A percentile compares a stretch with the other conserved stretches of the same genome.
phyloP scores from a whole-genome alignment of 2,797 vertebrate genomes.

The Notolepis coatsorum region DNA sequence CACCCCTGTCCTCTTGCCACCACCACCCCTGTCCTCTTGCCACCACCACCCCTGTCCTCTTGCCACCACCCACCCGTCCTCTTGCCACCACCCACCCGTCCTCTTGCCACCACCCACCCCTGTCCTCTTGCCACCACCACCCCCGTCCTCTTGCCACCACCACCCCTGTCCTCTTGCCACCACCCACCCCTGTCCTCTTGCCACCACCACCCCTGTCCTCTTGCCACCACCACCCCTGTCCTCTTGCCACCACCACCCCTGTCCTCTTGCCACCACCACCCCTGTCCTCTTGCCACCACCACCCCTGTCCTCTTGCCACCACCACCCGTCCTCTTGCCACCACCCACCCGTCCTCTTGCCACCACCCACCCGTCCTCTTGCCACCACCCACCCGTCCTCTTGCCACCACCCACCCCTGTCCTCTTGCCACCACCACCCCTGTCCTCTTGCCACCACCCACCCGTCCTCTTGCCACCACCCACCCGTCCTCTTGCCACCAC shows the following conservation, averaged over 20 bases:
- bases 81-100: slow-evolving; percentile 40
- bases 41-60: slow-evolving; percentile 8
- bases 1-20: slow-evolving; percentile 27
- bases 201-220: slow-evolving; percentile 6
- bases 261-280: background rate
- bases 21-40: too few relatives aligned
- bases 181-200: slow-evolving; percentile 9
- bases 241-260: too few relatives aligned
- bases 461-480: slow-evolving; percentile 33
- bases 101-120: slow-evolving; percentile 4
- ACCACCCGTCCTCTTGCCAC: slow-evolving; percentile 27
- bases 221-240: slow-evolving; percentile 42
- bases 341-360: too few relatives aligned
- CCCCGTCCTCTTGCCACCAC: too few relatives aligned
- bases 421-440: slow-evolving; percentile 32
- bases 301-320: too few relatives aligned
- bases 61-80: slow-evolving; percentile 7
- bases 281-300: slow-evolving; percentile 32
- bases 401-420: slow-evolving; percentile 2
- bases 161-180: background rate
- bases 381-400: slow-evolving; percentile 44
- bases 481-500: too few relatives aligned
- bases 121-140: slow-evolving; percentile 34
- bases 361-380: slow-evolving; percentile 13
- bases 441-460: background rate